Evolutionary conservation across 2,888 invertebrate genomes (phyloP), one percentile per base, ranked within the genome.

Genomic region (Smittia sp.): DNA sequence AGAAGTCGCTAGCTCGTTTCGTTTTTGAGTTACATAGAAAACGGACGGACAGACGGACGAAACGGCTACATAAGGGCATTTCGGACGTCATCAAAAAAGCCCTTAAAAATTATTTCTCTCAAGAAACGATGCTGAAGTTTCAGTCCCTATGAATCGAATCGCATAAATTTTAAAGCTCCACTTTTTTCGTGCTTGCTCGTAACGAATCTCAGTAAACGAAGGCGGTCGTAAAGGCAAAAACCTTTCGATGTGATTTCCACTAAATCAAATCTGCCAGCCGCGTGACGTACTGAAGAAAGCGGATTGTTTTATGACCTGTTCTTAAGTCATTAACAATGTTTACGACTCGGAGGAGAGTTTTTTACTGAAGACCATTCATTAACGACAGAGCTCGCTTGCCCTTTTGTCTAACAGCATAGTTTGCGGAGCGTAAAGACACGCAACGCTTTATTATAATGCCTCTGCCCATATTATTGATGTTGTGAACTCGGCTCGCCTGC

Each of bases 131-230:
- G 11, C 58, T 22, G 7, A 22, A 13, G 2, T 58, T n/a, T 58
- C 20, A 7, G 2, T 58, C 9, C 18, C 7, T 20, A 9, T 11
- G 11, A 46, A 46, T 20, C 22, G 22, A 58, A 58, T 58, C 58
- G 22, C 58, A 58, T 58, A 58, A 58, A 58, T 58, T 58, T 58
- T 18, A 46, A 58, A 58, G 22, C n/a, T 58, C 22, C 22, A 58
- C 22, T 18, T 22, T 18, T 4, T 22, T 58, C 15, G 11, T 38
- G 2, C 15, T 15, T 11, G 15, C n/a, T 11, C 22, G 4, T 58
- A 58, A 58, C 58, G 58, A 22, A 58, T 4, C 22, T 58, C 6
- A 58, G 22, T 3, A 4, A 4, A 22, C 18, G 7, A 58, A 18
- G 9, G 18, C 18, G 58, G 22, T 13, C 20, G 20, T 22, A 58